phyloP scores from a whole-genome alignment of 2,113 vertebrate genomes.

The Athene cunicularia region DNA sequence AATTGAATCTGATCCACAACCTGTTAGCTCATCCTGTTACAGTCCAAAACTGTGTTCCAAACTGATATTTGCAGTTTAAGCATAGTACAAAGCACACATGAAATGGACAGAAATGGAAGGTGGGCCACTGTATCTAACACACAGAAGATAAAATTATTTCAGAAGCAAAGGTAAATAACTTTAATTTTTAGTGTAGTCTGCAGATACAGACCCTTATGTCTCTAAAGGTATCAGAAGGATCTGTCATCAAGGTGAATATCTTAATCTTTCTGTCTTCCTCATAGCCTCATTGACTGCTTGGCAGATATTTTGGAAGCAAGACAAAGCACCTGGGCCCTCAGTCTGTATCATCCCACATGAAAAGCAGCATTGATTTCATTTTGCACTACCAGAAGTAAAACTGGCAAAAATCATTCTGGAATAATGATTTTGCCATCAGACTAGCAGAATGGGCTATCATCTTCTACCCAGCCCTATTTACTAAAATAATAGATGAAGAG shows the following conservation, averaged over 20 bases:
- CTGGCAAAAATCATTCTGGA: not conserved
- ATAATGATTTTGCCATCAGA: not conserved
- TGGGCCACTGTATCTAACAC: not conserved
- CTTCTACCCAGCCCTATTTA: not conserved
- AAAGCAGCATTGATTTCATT: not conserved
- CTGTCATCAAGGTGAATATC: not conserved
- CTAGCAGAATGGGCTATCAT: not conserved
- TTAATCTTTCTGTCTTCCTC: not conserved
- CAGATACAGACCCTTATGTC: not conserved
- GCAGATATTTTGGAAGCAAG: not conserved
- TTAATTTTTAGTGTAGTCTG: not conserved
- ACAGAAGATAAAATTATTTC: not conserved
- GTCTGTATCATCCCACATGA: not conserved
- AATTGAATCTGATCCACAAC: not conserved
- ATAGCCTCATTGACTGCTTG: not conserved
- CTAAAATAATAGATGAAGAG: not conserved
- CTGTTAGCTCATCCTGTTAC: not conserved
- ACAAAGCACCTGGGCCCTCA: not conserved
- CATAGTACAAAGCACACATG: not conserved
- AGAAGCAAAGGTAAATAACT: not conserved
- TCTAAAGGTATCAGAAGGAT: not conserved
- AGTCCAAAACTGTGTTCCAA: not conserved
- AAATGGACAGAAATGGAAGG: not conserved
- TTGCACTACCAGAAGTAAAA: not conserved
- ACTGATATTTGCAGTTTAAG: not conserved